Base-by-base conservation (phyloP, 2,888 invertebrate species). In the Xanthorhoe spadicearia region DNA sequence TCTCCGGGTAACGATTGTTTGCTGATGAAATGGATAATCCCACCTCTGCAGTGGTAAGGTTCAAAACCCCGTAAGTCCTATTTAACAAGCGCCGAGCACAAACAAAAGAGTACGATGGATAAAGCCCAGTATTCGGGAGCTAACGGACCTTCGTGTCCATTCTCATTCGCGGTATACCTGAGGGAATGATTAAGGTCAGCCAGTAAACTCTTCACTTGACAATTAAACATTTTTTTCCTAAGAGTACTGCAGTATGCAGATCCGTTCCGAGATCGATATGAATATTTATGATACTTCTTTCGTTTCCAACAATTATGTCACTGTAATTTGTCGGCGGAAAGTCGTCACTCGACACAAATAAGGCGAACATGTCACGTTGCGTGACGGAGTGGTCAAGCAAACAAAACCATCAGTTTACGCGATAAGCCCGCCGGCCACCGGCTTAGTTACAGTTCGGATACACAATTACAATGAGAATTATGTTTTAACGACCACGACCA, bases 381-480 rank as follows among this genome's bases (percentile, higher is more conserved):
- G 83, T 83, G 83, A 80, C 81, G 74, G 64, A 74, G 71, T 74
- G 76, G 68, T 72, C 74, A 70, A 79, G 74, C 77, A 76, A 80
- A 79, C 80, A 79, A 76, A 67, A 81, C 83, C 79, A 80, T 77
- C 74, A 76, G 79, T 79, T 78, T 74, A 77, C 77, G 75, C 78
- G 84, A 83, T 83, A 83, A 82, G 81, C 71, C 56, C 64, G 4
- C 48, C 15, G 15, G 48, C 8, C 48, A 48, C 46, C 49, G 68
- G 69, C 75, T 70, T 68, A 71, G 69, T 70, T 70, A 74, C 65
- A 70, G 65, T 70, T 69, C 64, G 72, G 54, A 74, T 76, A 71
- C 74, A 69, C 78, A 76, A 76, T 77, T 78, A 81, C 82, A 83
- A 80, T 77, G 75, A 75, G 75, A 83, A 76, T 82, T 80, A 82